phyloP scores from a whole-genome alignment of 2,888 invertebrate genomes.

The Molorchus minor region DNA sequence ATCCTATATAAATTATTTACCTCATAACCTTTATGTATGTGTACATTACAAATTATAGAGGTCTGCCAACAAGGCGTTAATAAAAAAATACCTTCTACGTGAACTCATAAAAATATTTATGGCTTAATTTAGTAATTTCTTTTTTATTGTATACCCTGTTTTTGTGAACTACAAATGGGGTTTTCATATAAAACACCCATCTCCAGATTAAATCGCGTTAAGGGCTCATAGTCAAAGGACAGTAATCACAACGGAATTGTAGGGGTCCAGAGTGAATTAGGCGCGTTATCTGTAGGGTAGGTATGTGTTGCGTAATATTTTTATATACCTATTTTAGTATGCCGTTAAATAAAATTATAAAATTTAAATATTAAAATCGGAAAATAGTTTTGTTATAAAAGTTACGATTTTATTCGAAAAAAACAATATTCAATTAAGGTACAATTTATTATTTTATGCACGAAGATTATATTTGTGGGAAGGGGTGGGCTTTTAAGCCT shows the following conservation, averaged over 20 bases:
- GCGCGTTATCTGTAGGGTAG: too few relatives aligned
- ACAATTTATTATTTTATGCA: too few relatives aligned
- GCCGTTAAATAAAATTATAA: too few relatives aligned
- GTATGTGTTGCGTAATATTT: neutral
- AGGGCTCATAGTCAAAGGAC: neutral
- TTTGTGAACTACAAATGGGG: neutral
- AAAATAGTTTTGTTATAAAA: too few relatives aligned
- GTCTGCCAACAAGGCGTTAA: neutral
- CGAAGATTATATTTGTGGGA: too few relatives aligned
- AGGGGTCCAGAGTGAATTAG: neutral
- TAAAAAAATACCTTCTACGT: neutral
- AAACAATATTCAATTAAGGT: too few relatives aligned
- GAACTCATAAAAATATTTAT: neutral
- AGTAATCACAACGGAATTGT: neutral
- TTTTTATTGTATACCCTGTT: neutral
- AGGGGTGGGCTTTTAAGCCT: too few relatives aligned
- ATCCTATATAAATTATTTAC: too few relatives aligned
- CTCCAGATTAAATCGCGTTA: neutral
- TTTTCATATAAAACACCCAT: constrained; percentile 1
- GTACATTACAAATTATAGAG: too few relatives aligned
- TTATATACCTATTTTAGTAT: neutral
- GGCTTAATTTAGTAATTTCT: neutral
- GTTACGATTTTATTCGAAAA: too few relatives aligned
- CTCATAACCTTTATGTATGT: too few relatives aligned
- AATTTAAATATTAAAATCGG: too few relatives aligned